Conservation (phyloP, 1,140 invertebrate species). For the Cardiocondyla obscurior region DNA sequence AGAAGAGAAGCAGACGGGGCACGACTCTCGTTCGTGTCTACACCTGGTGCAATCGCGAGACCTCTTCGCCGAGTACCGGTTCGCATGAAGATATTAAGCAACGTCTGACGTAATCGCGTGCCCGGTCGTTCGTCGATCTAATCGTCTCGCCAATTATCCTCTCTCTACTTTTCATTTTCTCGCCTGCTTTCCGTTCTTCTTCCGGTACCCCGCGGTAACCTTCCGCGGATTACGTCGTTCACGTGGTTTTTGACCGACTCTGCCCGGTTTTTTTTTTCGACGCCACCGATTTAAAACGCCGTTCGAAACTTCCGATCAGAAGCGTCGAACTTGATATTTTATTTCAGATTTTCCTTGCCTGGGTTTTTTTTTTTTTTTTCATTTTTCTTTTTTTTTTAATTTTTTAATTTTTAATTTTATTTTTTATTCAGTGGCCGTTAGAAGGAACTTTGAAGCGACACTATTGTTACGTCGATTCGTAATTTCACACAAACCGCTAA, state of each 20-base stretch:
- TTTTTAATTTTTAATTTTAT: no score
- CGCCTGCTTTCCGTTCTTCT: conserved; percentile 27
- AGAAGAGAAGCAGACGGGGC: conserved; percentile 18
- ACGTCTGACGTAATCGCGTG: conserved; percentile 73
- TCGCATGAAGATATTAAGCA: conserved; percentile 70
- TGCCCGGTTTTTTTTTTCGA: neutral
- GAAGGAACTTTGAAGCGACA: neutral
- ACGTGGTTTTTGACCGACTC: no score
- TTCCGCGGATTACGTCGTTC: neutral
- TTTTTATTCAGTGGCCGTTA: no score
- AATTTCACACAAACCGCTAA: neutral
- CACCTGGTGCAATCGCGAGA: conserved; percentile 56
- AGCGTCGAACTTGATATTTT: neutral
- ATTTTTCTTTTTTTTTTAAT: neutral
- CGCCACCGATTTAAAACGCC: neutral
- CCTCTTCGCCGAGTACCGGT: conserved; percentile 54
- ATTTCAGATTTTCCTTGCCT: neutral
- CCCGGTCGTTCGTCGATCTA: conserved; percentile 50
- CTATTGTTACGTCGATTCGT: neutral
- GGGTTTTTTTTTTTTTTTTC: neutral
- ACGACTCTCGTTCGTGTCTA: conserved; percentile 45
- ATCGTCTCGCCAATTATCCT: conserved; percentile 43
- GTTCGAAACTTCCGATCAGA: neutral
- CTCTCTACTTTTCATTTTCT: conserved; percentile 14
- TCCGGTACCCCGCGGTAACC: neutral